A percentile compares a stretch with the other conserved stretches of the same genome.
These are phyloP conservation scores for Magallana angulata DNA, from an alignment of 1,140 invertebrate genomes.

Conservation along the genomic window DNA sequence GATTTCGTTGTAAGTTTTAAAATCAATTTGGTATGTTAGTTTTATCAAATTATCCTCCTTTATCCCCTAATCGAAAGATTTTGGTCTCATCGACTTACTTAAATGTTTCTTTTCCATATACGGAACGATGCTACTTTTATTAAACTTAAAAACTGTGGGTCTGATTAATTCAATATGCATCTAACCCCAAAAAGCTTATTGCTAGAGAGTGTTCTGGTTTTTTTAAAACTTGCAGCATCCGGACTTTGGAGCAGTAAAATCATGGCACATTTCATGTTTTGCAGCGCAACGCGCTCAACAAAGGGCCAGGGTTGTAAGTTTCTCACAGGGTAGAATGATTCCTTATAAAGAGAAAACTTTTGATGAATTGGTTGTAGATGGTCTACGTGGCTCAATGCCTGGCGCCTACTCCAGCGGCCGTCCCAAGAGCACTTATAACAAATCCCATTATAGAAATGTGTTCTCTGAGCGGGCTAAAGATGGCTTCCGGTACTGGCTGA, in stretches of 20 bases:
- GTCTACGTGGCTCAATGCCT: slow-evolving; percentile 57
- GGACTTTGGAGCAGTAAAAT: background rate
- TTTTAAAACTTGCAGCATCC: background rate
- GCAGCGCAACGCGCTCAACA: slow-evolving; percentile 25
- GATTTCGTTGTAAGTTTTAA: slow-evolving; percentile 17
- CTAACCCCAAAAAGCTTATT: background rate
- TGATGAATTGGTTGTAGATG: slow-evolving; percentile 61
- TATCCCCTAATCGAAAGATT: too few species aligned
- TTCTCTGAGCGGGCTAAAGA: slow-evolving; percentile 71
- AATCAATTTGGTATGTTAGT: background rate
- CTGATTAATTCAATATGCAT: background rate
- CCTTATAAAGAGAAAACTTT: slow-evolving; percentile 50
- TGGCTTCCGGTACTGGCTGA: slow-evolving; percentile 75
- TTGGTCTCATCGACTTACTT: too few species aligned
- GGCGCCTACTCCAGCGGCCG: slow-evolving; percentile 55
- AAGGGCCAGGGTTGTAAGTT: slow-evolving; percentile 36
- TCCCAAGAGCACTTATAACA: slow-evolving; percentile 55
- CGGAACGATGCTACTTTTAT: too few species aligned
- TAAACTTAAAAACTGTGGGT: too few species aligned
- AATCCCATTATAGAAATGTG: slow-evolving; percentile 57
- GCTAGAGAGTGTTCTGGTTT: background rate
- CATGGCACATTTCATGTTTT: slow-evolving; percentile 31
- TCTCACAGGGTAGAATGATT: slow-evolving; percentile 33
- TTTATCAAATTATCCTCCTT: too few species aligned
- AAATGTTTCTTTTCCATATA: too few species aligned